Percentiles rank a stretch among this genome's conserved stretches.
Evolutionary conservation across 2,888 invertebrate genomes (phyloP).

Genomic region (Himalopsyche anomala): DNA sequence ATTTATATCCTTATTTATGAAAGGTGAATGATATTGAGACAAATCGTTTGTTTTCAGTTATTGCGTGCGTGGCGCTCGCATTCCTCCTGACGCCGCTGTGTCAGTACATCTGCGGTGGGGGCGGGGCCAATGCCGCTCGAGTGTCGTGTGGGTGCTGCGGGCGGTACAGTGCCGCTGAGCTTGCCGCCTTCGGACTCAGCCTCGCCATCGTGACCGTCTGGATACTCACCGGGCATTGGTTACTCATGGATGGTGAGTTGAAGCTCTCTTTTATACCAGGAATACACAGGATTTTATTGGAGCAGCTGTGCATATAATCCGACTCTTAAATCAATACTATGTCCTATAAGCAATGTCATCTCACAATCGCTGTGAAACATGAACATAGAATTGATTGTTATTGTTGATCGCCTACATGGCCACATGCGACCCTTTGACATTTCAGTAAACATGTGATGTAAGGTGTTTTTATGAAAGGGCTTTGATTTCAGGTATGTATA

Average conservation of each 20-base stretch:
- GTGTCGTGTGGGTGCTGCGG: conserved; percentile 95
- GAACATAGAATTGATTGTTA: too few relatives aligned
- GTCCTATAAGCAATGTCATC: not conserved
- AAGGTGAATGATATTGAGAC: too few relatives aligned
- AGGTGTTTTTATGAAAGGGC: too few relatives aligned
- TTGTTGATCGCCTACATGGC: too few relatives aligned
- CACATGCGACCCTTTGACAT: too few relatives aligned
- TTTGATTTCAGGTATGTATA: too few relatives aligned
- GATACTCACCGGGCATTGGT: conserved; percentile 98
- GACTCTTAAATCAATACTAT: not conserved
- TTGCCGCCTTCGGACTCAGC: conserved; percentile 93
- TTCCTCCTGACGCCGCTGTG: conserved; percentile 98
- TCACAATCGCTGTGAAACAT: too few relatives aligned
- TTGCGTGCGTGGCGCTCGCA: conserved; percentile 97
- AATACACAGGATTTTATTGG: conserved; percentile 89
- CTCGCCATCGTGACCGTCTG: conserved; percentile 97
- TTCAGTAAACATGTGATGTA: too few relatives aligned
- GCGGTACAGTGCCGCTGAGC: conserved; percentile 94
- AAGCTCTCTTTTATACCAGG: conserved; percentile 76
- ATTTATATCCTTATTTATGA: too few relatives aligned
- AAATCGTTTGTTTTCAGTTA: conserved; percentile 79
- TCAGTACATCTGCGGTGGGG: conserved; percentile 85
- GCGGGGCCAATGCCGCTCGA: conserved; percentile 84
- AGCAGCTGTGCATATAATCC: not conserved
- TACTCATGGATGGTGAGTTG: conserved; percentile 94